phyloP scores from a whole-genome alignment of 2,888 invertebrate species.

The Cheilosia impressa region DNA sequence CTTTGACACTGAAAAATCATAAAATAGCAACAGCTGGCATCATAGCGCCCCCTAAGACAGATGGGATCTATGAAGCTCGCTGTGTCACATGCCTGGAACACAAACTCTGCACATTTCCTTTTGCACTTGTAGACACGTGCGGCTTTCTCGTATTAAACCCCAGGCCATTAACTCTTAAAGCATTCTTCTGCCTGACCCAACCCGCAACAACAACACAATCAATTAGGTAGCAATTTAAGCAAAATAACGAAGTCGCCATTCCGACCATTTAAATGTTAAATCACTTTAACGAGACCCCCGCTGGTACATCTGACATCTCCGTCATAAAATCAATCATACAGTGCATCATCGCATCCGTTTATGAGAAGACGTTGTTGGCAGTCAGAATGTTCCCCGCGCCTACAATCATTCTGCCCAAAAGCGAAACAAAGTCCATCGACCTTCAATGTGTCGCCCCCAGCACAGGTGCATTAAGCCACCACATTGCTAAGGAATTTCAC shows the following conservation, averaged over 20 bases:
- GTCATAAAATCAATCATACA: not conserved
- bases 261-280: not conserved
- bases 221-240: not conserved
- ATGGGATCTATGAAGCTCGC: too few relatives aligned
- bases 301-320: not conserved
- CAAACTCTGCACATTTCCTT: too few relatives aligned
- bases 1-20: too few relatives aligned
- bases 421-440: constrained; percentile 1
- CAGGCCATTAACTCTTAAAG: too few relatives aligned
- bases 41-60: too few relatives aligned
- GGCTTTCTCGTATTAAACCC: too few relatives aligned
- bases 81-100: too few relatives aligned
- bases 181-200: not conserved
- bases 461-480: not conserved
- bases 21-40: too few relatives aligned
- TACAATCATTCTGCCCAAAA: not conserved
- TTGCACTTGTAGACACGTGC: too few relatives aligned
- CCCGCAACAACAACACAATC: too few relatives aligned
- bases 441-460: not conserved
- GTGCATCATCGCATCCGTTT: not conserved
- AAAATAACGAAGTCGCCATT: not conserved
- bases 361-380: not conserved
- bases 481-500: not conserved
- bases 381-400: not conserved
- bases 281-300: not conserved